These are phyloP conservation scores for Oryzaephilus surinamensis DNA, from an alignment of 1,140 invertebrate species.

Conservation along the genomic window DNA sequence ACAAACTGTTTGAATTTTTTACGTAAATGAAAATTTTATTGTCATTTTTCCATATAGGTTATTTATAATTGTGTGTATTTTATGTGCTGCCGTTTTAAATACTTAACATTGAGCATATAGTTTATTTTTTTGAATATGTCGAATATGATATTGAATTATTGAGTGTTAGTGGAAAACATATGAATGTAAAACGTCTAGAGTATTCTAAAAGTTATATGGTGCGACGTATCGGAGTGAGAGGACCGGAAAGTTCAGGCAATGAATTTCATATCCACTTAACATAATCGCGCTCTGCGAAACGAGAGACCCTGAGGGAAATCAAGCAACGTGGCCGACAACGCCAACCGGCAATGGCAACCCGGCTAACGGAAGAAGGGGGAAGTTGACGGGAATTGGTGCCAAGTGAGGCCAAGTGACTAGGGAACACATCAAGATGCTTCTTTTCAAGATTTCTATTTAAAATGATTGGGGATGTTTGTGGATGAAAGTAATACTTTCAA, in stretches of 20 bases:
- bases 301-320: constrained; percentile 34
- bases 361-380: constrained; percentile 15
- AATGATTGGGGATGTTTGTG: constrained; percentile 9
- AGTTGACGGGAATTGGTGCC: constrained; percentile 16
- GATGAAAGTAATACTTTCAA: background rate
- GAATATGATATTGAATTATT: too few relatives aligned
- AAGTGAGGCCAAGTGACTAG: constrained; percentile 18
- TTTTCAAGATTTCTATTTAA: constrained; percentile 16
- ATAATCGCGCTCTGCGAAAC: constrained; percentile 31
- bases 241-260: constrained; percentile 24
- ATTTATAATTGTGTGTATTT: too few relatives aligned
- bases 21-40: too few relatives aligned
- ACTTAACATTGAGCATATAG: too few relatives aligned
- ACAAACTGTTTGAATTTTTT: too few relatives aligned
- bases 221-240: too few relatives aligned
- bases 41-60: too few relatives aligned
- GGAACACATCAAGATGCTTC: constrained; percentile 15
- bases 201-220: too few relatives aligned
- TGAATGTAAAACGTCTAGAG: too few relatives aligned
- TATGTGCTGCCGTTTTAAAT: too few relatives aligned
- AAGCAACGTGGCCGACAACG: constrained; percentile 19
- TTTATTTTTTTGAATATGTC: too few relatives aligned
- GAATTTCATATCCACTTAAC: constrained; percentile 36
- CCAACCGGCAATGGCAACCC: constrained; percentile 8
- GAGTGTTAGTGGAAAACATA: too few relatives aligned